phyloP scores from a whole-genome alignment of 53 echinoderm and acorn worm species.

The Astropecten irregularis region DNA sequence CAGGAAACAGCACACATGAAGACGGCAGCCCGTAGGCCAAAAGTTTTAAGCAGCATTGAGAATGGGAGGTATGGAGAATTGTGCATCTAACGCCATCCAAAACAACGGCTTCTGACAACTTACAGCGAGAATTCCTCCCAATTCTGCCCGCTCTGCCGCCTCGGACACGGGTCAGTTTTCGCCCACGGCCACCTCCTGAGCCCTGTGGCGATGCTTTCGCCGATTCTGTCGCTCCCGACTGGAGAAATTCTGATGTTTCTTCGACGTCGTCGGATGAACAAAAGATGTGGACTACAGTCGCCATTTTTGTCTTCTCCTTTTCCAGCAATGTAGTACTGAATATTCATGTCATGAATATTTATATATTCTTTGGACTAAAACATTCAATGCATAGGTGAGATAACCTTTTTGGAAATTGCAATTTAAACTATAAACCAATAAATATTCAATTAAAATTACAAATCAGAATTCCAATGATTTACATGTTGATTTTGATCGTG shows the following conservation, averaged over 20 bases:
- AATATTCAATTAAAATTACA: not conserved
- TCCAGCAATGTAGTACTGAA: not conserved
- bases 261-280: constrained; percentile 2
- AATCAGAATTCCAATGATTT: no score
- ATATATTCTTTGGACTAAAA: not conserved
- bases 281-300: constrained; percentile 32
- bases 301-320: constrained; percentile 62
- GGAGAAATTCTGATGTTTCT: not conserved
- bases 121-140: constrained; percentile 14
- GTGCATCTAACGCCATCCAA: not conserved
- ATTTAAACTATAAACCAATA: no score
- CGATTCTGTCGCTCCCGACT: not conserved
- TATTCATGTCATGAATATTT: constrained; percentile 36
- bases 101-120: not conserved
- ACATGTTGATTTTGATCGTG: no score
- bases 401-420: not conserved
- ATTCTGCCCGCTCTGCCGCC: constrained; percentile 16
- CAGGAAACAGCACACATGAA: no score
- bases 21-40: constrained; percentile 46
- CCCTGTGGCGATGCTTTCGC: not conserved
- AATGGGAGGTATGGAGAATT: constrained; percentile 46
- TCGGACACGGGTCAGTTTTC: constrained; percentile 4
- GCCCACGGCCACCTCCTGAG: not conserved
- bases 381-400: constrained; percentile 1
- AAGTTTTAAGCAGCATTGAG: constrained; percentile 10